phyloP scores from a whole-genome alignment of 64 coral and sea anemone species.

The Pocillopora damicornis region DNA sequence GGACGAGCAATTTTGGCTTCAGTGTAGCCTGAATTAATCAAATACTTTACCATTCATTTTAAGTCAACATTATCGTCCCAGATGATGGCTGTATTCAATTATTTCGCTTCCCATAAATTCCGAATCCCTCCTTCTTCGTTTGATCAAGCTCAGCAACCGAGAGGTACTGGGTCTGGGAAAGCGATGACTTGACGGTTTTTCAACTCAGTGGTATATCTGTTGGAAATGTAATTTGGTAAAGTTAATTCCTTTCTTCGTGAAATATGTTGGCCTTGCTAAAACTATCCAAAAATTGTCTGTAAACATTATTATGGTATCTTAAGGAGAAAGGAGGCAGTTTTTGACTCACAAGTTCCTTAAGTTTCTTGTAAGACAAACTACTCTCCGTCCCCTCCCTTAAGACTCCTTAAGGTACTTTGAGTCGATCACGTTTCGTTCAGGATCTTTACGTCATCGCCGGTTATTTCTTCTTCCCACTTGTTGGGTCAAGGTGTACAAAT shows the following conservation, averaged over 20 bases:
- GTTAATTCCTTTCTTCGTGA: not conserved
- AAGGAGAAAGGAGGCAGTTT: not conserved
- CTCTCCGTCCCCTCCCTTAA: conserved; percentile 2
- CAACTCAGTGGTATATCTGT: not conserved
- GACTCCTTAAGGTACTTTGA: not conserved
- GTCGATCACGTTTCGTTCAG: conserved; percentile 31
- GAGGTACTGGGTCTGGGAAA: not conserved
- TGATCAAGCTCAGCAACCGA: not conserved
- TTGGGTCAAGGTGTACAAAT: conserved; percentile 68
- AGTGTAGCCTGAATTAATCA: not conserved
- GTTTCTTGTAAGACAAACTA: not conserved
- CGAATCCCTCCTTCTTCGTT: not conserved
- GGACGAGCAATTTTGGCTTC: not conserved
- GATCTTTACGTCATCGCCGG: conserved; percentile 78
- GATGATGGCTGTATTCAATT: not conserved
- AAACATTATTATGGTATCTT: not conserved
- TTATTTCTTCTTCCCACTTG: conserved; percentile 91
- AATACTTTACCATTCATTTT: conserved; percentile 90
- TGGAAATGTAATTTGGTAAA: not conserved
- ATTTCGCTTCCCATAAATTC: conserved; percentile 50
- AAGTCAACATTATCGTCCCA: conserved; percentile 70
- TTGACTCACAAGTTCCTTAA: not conserved
- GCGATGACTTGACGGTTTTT: not conserved
- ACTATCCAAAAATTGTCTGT: not conserved
- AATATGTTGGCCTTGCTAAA: not conserved